These are phyloP conservation scores for Pristionchus exspectatus DNA, from an alignment of 2,888 invertebrate species.

Conservation along the genomic window DNA sequence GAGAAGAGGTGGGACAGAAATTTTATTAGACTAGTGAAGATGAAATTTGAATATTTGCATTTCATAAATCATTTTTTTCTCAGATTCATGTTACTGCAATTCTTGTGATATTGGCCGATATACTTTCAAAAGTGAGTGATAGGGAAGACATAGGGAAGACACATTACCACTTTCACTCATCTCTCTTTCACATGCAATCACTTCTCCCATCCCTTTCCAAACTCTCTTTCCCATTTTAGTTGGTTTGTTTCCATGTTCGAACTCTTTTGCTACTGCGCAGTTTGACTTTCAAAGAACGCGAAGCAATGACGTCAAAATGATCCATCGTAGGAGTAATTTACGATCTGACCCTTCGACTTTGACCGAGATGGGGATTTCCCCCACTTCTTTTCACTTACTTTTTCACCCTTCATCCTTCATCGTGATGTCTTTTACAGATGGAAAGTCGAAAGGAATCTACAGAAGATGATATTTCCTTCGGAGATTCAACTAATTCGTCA, in stretches of 20 bases:
- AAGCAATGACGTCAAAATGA: neutral
- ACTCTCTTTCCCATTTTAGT: neutral
- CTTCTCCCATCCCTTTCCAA: neutral
- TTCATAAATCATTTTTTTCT: too few relatives aligned
- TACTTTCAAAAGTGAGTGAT: neutral
- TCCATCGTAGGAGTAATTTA: neutral
- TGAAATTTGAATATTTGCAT: too few relatives aligned
- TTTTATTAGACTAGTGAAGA: too few relatives aligned
- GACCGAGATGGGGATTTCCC: slow-evolving; percentile 10
- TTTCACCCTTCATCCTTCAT: neutral
- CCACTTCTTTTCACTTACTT: neutral
- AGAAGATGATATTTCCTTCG: neutral
- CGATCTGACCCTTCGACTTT: slow-evolving; percentile 7
- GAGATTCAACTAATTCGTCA: neutral
- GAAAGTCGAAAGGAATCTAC: neutral
- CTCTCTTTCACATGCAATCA: neutral
- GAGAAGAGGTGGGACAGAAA: too few relatives aligned
- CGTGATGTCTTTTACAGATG: neutral
- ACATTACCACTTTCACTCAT: neutral
- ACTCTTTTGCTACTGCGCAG: neutral
- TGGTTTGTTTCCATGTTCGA: neutral
- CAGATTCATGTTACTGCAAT: too few relatives aligned
- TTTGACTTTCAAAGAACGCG: neutral
- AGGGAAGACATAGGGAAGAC: neutral
- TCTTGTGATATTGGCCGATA: neutral